Evolutionary conservation across 2,113 vertebrate species (phyloP).

Genomic region (Hiodon tergisus): DNA sequence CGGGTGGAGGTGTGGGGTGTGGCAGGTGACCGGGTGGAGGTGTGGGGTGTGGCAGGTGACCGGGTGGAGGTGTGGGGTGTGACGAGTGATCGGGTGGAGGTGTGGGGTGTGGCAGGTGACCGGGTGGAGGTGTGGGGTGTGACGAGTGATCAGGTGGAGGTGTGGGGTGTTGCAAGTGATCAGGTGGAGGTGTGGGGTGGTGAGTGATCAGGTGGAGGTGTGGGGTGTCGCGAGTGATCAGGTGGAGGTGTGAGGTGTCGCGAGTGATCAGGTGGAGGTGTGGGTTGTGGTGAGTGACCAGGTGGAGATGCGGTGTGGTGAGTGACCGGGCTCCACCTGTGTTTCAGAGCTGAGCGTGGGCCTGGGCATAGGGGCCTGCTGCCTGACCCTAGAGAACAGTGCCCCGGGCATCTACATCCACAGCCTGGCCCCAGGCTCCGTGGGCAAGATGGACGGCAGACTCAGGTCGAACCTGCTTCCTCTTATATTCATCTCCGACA

Average conservation of each 20-base stretch:
- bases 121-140: too few relatives aligned
- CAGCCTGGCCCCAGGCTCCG: slow-evolving; percentile 86
- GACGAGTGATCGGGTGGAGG: neutral
- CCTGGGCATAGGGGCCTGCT: slow-evolving; percentile 87
- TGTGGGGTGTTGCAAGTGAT: neutral
- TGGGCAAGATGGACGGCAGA: slow-evolving; percentile 90
- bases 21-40: neutral
- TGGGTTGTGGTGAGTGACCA: neutral
- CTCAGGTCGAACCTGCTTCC: slow-evolving; percentile 67
- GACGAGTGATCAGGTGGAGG: too few relatives aligned
- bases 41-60: too few relatives aligned
- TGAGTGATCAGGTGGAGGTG: too few relatives aligned
- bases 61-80: slow-evolving; percentile 6
- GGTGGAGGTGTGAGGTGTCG: too few relatives aligned
- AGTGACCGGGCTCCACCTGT: neutral
- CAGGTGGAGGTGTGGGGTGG: neutral
- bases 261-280: neutral
- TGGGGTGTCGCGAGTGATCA: neutral
- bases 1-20: neutral
- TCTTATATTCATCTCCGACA: neutral
- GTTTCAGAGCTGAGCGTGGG: slow-evolving; percentile 81
- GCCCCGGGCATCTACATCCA: slow-evolving; percentile 90
- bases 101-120: too few relatives aligned
- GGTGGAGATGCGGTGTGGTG: neutral
- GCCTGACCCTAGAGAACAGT: slow-evolving; percentile 79